These are phyloP conservation scores for Dryocosmus kuriphilus DNA, from an alignment of 2,888 invertebrate species.

Conservation along the genomic window DNA sequence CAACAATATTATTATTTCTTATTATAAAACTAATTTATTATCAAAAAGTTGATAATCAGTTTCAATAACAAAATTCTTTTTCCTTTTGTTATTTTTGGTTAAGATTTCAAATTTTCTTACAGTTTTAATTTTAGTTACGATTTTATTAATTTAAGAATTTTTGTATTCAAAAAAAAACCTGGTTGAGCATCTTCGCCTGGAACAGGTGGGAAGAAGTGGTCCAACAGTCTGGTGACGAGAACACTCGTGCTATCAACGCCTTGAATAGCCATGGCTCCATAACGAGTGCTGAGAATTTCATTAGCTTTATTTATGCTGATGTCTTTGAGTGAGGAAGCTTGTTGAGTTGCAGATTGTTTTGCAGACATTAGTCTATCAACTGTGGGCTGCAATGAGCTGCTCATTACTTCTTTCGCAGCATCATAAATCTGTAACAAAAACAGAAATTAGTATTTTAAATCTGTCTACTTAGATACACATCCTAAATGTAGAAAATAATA, in stretches of 20 bases:
- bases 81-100: too few species aligned
- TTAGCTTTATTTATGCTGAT: constrained; percentile 86
- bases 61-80: too few species aligned
- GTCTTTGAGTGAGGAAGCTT: constrained; percentile 84
- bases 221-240: constrained; percentile 85
- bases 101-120: too few species aligned
- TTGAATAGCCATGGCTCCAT: constrained; percentile 84
- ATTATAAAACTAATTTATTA: too few species aligned
- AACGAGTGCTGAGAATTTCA: constrained; percentile 84
- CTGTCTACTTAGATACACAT: neutral
- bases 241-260: constrained; percentile 85
- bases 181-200: constrained; percentile 78
- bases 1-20: constrained; percentile 58
- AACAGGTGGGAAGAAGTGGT: constrained; percentile 85
- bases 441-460: neutral
- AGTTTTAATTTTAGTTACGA: neutral
- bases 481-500: too few species aligned
- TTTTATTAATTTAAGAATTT: neutral
- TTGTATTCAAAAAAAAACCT: constrained; percentile 70
- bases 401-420: constrained; percentile 74
- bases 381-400: constrained; percentile 72
- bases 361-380: constrained; percentile 77
- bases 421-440: constrained; percentile 69
- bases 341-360: constrained; percentile 80
- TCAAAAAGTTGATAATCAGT: too few species aligned